phyloP scores from a whole-genome alignment of 2,888 invertebrate genomes.

The Caenorhabditis imperialis region DNA sequence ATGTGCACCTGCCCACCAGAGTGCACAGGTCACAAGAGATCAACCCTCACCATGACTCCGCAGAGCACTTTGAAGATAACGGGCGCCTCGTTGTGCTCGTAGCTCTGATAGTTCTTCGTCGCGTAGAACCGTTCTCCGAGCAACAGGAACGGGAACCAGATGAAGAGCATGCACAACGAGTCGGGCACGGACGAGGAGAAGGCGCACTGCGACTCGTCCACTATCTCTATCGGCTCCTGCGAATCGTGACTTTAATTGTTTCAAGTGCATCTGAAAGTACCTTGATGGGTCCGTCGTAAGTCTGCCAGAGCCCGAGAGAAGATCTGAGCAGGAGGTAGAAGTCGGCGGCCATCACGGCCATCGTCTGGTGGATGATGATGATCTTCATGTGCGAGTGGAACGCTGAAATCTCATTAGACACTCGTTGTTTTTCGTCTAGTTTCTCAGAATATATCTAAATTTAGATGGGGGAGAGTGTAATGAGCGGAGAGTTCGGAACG shows the following conservation, averaged over 20 bases:
- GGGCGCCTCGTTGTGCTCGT: slow-evolving; percentile 45
- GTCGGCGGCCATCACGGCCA: slow-evolving; percentile 39
- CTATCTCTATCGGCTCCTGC: not conserved
- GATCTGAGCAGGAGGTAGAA: slow-evolving; percentile 35
- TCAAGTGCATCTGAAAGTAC: not conserved
- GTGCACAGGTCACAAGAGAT: too few species aligned
- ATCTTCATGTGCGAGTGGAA: slow-evolving; percentile 55
- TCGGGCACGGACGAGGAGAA: slow-evolving; percentile 52
- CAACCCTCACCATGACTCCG: slow-evolving; percentile 39
- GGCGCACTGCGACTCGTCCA: slow-evolving; percentile 42
- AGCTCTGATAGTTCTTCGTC: slow-evolving; percentile 44
- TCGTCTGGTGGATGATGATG: slow-evolving; percentile 41
- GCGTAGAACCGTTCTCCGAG: slow-evolving; percentile 53
- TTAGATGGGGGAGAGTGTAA: too few species aligned
- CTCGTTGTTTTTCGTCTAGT: too few species aligned
- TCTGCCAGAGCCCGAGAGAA: slow-evolving; percentile 30
- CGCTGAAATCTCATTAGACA: slow-evolving; percentile 13
- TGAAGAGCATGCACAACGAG: slow-evolving; percentile 48
- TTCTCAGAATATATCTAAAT: too few species aligned
- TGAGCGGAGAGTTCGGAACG: too few species aligned
- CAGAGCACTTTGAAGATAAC: slow-evolving; percentile 36
- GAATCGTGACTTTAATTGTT: not conserved
- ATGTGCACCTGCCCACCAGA: too few species aligned
- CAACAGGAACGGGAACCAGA: slow-evolving; percentile 52
- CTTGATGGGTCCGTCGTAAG: slow-evolving; percentile 8